Evolutionary conservation across 2,797 vertebrate genomes (phyloP).

Genomic region (Tapirus indicus): DNA sequence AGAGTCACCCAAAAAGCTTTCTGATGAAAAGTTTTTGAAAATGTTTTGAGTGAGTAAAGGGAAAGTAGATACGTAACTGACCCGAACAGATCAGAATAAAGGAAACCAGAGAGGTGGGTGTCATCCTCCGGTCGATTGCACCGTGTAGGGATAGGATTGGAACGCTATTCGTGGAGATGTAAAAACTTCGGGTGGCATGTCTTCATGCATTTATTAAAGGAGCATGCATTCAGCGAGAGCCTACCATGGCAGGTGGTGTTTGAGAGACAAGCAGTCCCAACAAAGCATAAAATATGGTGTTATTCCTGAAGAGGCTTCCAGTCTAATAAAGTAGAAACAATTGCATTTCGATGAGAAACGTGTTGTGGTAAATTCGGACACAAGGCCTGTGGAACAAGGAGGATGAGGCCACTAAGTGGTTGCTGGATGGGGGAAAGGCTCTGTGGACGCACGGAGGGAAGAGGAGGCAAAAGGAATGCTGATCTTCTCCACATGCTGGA

Average conservation of each 20-base stretch:
- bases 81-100: neutral
- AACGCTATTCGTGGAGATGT: neutral
- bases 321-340: neutral
- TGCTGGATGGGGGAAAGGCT: neutral
- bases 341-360: neutral
- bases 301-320: neutral
- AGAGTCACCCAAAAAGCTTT: neutral
- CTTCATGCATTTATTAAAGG: neutral
- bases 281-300: neutral
- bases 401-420: neutral
- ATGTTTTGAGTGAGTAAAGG: neutral
- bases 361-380: neutral
- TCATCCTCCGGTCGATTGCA: too few species aligned
- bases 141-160: neutral
- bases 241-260: neutral
- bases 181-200: neutral
- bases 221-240: neutral
- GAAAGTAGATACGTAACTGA: neutral
- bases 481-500: neutral
- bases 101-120: too few species aligned
- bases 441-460: rapidly evolving
- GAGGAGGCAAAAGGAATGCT: neutral
- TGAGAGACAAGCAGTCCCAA: neutral
- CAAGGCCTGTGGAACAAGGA: neutral
- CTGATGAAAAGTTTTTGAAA: neutral